A percentile compares a stretch with the other conserved stretches of the same genome.
phyloP scores from a whole-genome alignment of 1,140 invertebrate genomes.

The Limonius californicus region DNA sequence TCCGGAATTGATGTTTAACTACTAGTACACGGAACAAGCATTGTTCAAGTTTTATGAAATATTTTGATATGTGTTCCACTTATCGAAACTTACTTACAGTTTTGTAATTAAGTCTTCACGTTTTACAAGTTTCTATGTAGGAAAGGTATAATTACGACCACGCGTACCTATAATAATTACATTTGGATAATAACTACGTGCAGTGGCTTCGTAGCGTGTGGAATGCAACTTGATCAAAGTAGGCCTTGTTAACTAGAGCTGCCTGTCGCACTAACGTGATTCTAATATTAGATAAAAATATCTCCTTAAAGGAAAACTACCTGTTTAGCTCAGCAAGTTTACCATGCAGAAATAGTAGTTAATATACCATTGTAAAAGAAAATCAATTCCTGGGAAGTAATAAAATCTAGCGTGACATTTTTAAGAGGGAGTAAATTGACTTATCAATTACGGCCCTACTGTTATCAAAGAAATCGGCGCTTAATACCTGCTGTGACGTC shows the following conservation, averaged over 20 bases:
- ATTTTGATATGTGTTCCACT: too few species aligned
- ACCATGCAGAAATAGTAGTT: too few species aligned
- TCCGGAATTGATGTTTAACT: too few species aligned
- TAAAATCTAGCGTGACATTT: conserved; percentile 17
- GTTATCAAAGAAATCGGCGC: conserved; percentile 20
- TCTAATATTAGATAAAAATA: background rate
- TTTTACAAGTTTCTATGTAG: background rate
- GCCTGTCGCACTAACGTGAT: conserved; percentile 7
- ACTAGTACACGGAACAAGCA: too few species aligned
- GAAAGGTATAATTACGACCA: conserved; percentile 12
- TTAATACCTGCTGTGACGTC: conserved; percentile 24
- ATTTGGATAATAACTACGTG: conserved; percentile 13
- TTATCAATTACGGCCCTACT: conserved; percentile 25
- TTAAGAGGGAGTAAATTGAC: conserved; percentile 26
- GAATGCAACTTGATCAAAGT: conserved; percentile 14
- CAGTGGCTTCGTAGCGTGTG: conserved; percentile 1
- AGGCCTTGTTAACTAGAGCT: background rate
- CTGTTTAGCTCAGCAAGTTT: too few species aligned
- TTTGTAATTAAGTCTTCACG: conserved; percentile 10
- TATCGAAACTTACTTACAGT: background rate
- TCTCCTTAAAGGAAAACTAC: background rate
- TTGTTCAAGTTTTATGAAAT: too few species aligned
- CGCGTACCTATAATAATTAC: conserved; percentile 15
- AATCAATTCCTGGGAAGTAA: background rate
- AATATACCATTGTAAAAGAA: too few species aligned